Percentiles rank a stretch among this genome's conserved stretches.
phyloP scores from a whole-genome alignment of 2,888 invertebrate genomes.

The Thyatira batis region DNA sequence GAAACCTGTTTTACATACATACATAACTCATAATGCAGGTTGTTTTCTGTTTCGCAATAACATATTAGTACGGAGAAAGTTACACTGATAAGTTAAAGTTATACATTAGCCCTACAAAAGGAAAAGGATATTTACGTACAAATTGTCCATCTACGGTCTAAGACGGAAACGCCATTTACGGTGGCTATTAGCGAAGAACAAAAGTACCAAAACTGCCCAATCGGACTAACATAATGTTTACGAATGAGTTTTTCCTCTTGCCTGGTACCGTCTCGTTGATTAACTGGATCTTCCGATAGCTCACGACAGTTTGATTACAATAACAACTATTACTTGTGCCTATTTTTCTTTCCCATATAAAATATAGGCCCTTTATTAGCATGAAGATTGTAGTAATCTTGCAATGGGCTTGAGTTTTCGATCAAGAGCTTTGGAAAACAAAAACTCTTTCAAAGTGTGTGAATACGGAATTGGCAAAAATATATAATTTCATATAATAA shows the following conservation, averaged over 20 bases:
- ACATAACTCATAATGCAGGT: no score
- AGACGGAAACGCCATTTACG: not conserved
- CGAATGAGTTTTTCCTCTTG: not conserved
- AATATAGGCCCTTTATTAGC: not conserved
- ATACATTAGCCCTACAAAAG: not conserved
- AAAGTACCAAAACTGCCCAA: not conserved
- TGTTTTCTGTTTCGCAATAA: no score
- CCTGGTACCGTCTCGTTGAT: not conserved
- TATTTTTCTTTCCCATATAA: not conserved
- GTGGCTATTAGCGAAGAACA: not conserved
- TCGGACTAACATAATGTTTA: not conserved
- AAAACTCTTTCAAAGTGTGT: no score
- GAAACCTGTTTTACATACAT: no score
- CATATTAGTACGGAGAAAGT: no score
- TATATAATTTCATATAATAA: no score
- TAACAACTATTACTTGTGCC: not conserved
- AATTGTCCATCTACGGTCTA: not conserved
- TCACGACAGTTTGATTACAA: not conserved
- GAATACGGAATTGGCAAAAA: no score
- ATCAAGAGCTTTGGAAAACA: no score
- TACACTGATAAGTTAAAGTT: no score
- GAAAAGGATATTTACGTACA: not conserved
- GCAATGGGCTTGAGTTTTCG: not conserved
- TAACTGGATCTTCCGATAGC: not conserved
- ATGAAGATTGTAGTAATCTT: not conserved